Percentiles rank a stretch among this genome's conserved stretches.
These are phyloP conservation scores for Xestia rhomboidea DNA, from an alignment of 2,888 invertebrate species.

Conservation along the genomic window DNA sequence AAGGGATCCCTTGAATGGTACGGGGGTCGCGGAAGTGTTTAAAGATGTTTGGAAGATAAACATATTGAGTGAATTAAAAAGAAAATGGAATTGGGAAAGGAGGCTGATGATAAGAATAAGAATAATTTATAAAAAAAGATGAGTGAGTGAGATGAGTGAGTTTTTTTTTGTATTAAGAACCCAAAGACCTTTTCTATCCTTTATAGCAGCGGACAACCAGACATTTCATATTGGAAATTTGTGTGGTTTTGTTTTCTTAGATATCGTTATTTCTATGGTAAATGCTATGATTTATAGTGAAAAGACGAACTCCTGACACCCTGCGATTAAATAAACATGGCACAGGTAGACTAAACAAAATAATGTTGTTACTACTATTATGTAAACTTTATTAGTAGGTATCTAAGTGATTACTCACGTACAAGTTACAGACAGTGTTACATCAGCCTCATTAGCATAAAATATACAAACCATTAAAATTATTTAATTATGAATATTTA, in stretches of 20 bases:
- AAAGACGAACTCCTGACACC: background rate
- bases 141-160: too few species aligned
- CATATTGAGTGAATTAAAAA: too few species aligned
- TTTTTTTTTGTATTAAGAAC: too few species aligned
- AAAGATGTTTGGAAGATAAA: too few species aligned
- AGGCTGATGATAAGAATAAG: too few species aligned
- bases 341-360: background rate
- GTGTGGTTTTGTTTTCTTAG: background rate
- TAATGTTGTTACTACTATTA: background rate
- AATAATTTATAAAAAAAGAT: too few species aligned
- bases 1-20: too few species aligned
- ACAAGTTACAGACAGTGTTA: background rate
- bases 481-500: slow-evolving; percentile 35
- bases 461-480: slow-evolving; percentile 32
- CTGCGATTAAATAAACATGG: background rate
- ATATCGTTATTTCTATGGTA: background rate
- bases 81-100: too few species aligned
- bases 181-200: too few species aligned
- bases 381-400: slow-evolving; percentile 1
- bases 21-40: too few species aligned
- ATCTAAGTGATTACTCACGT: slow-evolving; percentile 12
- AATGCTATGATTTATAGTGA: background rate
- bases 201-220: background rate
- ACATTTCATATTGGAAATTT: background rate
- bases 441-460: slow-evolving; percentile 43